Base-by-base conservation (phyloP, 1,140 invertebrate genomes). In the Eriocheir sinensis region DNA sequence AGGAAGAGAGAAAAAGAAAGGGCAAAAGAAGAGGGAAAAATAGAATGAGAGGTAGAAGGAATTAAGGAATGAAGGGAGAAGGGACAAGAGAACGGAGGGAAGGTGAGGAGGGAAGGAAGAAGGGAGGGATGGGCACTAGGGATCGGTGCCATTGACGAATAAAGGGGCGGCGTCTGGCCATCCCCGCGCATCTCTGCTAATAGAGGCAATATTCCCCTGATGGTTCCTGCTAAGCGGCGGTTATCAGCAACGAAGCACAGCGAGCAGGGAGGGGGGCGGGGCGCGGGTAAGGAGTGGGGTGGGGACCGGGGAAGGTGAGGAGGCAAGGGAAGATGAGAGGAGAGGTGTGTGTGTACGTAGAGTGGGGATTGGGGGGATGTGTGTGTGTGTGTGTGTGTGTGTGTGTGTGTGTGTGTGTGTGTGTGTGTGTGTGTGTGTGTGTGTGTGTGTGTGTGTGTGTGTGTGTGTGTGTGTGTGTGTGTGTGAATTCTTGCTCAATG, bases 191-290 rank as follows among this genome's bases (percentile, higher is more conserved):
- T 72, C 60, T n/a, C 60, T 72, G 27, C 60, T 72, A 72, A 72
- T 72, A 72, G 60, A 72, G 60, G 60, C 60, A 72, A 72, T 72
- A 72, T 72, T 72, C 60, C 12, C 27, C 60, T 72, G 60, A 72
- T 72, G 60, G 60, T 72, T 72, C 60, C 60, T 72, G 60, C 60
- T 72, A 72, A 72, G 60, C 60, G 60, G 60, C 60, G n/a, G 21
- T 72, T 72, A 72, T 72, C 60, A 72, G 21, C 60, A n/a, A 36
- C 27, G 34, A 32, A 12, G 41, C n/a, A 30, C 44, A 53, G 88
- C n/a, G 30, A 53, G 41, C n/a, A 30, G 88, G 41, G 38, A 12
- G 85, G 17, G 85, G 38, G 9, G 85, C 4, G 48, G 34, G 41
- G 88, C 3, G 9, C 4, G 32, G 41, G 53, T 32, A n/a, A n/a